Evolutionary conservation across 2,113 vertebrate species (phyloP).

Genomic region (Mugil cephalus): DNA sequence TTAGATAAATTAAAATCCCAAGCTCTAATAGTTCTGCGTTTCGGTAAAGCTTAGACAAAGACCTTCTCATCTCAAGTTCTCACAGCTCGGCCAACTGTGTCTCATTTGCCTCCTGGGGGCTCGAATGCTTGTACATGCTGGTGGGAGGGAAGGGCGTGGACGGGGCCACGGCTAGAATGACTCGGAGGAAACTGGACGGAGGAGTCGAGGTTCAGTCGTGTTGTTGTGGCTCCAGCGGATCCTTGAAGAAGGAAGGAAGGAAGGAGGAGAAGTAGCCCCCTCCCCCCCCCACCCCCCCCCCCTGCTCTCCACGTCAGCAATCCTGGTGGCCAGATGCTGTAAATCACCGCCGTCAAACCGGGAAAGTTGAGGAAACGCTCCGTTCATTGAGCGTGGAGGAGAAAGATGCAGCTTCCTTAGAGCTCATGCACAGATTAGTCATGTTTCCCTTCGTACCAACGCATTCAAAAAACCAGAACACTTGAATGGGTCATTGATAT

Average conservation of each 20-base stretch:
- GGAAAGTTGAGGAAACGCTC: constrained; percentile 63
- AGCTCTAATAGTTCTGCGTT: no score
- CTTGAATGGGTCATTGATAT: constrained; percentile 51
- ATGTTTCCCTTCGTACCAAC: constrained; percentile 34
- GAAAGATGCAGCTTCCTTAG: constrained; percentile 35
- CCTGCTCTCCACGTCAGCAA: constrained; percentile 63
- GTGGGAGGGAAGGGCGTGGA: constrained; percentile 37
- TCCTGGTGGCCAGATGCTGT: constrained; percentile 54
- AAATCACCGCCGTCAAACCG: constrained; percentile 38
- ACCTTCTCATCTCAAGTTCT: constrained; percentile 42
- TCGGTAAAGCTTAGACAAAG: constrained; percentile 19
- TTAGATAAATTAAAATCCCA: no score
- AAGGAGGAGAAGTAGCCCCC: not conserved
- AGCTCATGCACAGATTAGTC: constrained; percentile 59
- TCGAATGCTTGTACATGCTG: constrained; percentile 15
- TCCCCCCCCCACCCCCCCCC: not conserved
- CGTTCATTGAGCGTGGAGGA: constrained; percentile 26
- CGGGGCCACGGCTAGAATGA: constrained; percentile 18
- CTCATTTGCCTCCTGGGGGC: constrained; percentile 22
- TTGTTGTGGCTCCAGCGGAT: constrained; percentile 23
- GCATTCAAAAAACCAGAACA: constrained; percentile 18
- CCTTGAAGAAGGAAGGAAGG: constrained; percentile 13
- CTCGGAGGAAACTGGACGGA: constrained; percentile 36
- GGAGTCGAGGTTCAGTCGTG: not conserved
- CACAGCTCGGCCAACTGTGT: constrained; percentile 39